Evolutionary conservation across 1,140 invertebrate genomes (phyloP).

Genomic region (Subanguina moxae): DNA sequence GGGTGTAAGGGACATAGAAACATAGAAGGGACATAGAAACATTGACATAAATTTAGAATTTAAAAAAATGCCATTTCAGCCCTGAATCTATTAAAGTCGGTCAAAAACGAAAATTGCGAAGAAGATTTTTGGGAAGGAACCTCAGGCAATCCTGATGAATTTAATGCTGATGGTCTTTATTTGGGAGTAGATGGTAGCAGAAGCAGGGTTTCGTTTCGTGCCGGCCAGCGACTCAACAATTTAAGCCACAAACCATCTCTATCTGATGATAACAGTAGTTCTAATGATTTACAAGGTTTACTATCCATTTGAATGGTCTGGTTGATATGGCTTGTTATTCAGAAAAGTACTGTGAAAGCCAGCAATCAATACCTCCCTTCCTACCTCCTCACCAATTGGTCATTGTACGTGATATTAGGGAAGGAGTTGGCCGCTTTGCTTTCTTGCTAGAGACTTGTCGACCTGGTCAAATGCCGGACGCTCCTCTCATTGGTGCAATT

Average conservation of each 20-base stretch:
- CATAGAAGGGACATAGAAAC: no score
- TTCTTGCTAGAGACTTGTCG: slow-evolving; percentile 88
- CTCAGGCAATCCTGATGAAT: slow-evolving; percentile 29
- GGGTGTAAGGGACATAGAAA: no score
- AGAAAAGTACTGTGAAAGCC: slow-evolving; percentile 12
- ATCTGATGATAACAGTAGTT: slow-evolving; percentile 18
- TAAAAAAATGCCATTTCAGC: slow-evolving; percentile 25
- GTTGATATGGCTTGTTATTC: no score
- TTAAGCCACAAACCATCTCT: slow-evolving; percentile 39
- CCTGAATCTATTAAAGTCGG: slow-evolving; percentile 46
- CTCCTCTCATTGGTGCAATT: slow-evolving; percentile 86
- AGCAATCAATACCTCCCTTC: slow-evolving; percentile 24
- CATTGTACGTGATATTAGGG: slow-evolving; percentile 69
- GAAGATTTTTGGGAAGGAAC: slow-evolving; percentile 42
- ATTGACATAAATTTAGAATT: no score
- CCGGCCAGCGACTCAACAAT: slow-evolving; percentile 33
- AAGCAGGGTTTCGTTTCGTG: slow-evolving; percentile 37
- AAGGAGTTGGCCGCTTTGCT: slow-evolving; percentile 77
- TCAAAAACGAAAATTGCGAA: slow-evolving; percentile 29
- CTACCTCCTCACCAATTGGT: slow-evolving; percentile 68
- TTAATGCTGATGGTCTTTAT: slow-evolving; percentile 11
- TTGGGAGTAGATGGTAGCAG: slow-evolving; percentile 16
- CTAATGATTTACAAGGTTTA: slow-evolving; percentile 3
- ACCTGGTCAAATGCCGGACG: slow-evolving; percentile 89
- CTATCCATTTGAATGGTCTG: no score